Base-by-base conservation (phyloP, 2,888 invertebrate species). In the Drosophila nigricruria region DNA sequence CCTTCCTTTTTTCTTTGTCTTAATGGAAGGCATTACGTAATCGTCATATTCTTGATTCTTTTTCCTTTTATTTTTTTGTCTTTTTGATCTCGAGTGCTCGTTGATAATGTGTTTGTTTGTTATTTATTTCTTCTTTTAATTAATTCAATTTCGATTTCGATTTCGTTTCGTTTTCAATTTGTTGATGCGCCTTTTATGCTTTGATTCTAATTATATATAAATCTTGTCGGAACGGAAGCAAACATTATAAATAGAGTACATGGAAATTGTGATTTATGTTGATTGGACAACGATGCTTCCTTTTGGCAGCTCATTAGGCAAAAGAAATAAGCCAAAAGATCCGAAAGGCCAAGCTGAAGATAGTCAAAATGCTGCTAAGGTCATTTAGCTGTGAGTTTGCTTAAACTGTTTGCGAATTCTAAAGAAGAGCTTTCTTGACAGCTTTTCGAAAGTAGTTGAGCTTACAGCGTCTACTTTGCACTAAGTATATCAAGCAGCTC, bases 101-200 rank as follows among this genome's bases (percentile, higher is more conserved):
- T 77, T 64, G 60, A 72, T 47, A 60, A 62, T 67, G 38, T 34
- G 25, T 30, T 40, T 40, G 27, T 25, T 43, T 40, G 14, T 59
- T 62, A 43, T 62, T 58, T 43, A 34, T 43, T 65, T 32, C 53
- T 40, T 47, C 18, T 30, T 53, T 64, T 38, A 73, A 71, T 71
- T 62, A 67, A 57, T 78, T 71, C 59, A 64, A 61, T 79, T 77
- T 77, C 57, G 18, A 45, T 77, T 73, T 77, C 63, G 62, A 63
- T 78, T 77, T 77, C 53, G 20, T 42, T 66, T 58, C 62, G 45
- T 30, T 69, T 52, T 54, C 61, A 34, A 62, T 62, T 73, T 45
- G 45, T 54, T 60, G 40, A 18, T 49, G 40, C 54, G 56, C 42
- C 66, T 70, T 70, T 59, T 70, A n/a, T 40, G 59, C 42, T 36